Conservation (phyloP, 1,140 invertebrate genomes). For the Macrobrachium nipponense region DNA sequence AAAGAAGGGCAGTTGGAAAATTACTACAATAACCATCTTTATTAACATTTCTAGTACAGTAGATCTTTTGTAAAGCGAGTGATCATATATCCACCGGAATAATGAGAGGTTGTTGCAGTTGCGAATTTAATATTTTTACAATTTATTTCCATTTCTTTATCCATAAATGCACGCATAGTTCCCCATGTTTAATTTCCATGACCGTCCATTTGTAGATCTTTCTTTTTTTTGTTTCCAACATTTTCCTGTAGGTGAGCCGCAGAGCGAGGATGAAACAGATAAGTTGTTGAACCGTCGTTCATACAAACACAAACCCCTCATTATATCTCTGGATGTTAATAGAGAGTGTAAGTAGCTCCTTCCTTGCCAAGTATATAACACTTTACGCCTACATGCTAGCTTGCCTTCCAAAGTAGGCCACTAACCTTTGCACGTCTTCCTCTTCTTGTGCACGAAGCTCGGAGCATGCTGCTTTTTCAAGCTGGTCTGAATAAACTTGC, state of each 20-base stretch:
- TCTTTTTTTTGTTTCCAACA: conserved; percentile 19
- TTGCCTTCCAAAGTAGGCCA: too few species aligned
- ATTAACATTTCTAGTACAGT: too few species aligned
- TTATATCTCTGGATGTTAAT: conserved; percentile 69
- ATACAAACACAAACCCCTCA: conserved; percentile 69
- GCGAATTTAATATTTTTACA: neutral
- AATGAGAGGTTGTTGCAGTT: too few species aligned
- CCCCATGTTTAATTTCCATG: conserved; percentile 5
- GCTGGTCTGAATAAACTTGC: too few species aligned
- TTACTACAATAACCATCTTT: too few species aligned
- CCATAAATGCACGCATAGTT: neutral
- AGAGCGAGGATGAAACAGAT: conserved; percentile 60
- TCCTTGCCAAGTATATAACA: neutral
- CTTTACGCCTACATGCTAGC: too few species aligned
- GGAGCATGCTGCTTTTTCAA: too few species aligned
- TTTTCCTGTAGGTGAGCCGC: conserved; percentile 47
- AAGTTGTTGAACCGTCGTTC: conserved; percentile 64
- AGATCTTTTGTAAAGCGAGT: too few species aligned
- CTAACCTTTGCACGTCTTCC: too few species aligned
- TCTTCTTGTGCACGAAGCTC: too few species aligned
- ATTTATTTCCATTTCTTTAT: neutral
- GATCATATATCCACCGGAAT: too few species aligned
- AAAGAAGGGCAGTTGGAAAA: too few species aligned
- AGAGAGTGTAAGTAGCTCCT: conserved; percentile 68
- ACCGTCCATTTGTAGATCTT: neutral